Base-by-base conservation (phyloP, 37 sponge, comb jelly and placozoan genomes). In the Lycopodina hypogea region DNA sequence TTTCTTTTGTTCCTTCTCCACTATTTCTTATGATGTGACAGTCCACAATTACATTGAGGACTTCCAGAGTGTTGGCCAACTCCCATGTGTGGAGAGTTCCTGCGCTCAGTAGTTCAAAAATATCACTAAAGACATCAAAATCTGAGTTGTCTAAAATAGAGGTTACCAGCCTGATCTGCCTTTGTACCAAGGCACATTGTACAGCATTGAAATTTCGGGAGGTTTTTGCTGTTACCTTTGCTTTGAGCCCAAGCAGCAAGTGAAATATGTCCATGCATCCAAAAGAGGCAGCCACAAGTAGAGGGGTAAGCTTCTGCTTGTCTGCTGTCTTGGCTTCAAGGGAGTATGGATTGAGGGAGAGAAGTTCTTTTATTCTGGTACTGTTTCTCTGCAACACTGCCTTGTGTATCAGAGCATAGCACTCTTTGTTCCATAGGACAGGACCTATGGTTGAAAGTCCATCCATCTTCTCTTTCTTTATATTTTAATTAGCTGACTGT, bases 231-330 rank as follows among this genome's bases (percentile, higher is more conserved):
- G 24, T 1, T 7, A 21, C 23, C 24, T 73, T 63, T 51, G 82
- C 82, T 35, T 52, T 74, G 14, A 50, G n/a, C 26, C 48, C 57
- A 18, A 82, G 35, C 24, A 82, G 74, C 1, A 64, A 30, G 6
- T 74, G 82, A 67, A 82, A 82, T 14, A 51, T 52, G 3, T 62
- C 82, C 14, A 6, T 0, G 38, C 64, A 57, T 0, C 82, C 82
- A 28, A 28, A 65, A 17, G 51, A 29, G 36, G 82, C 82, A 38
- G 82, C 82, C 3, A 82, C 82, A 23, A 74, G 66, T 0, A 82
- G 38, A 24, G 82, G 82, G 0, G 82, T 82, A 39, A 80, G 45
- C 42, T 38, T 70, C 0, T 24, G 35, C 35, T 51, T 42, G 63
- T 72, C 40, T 21, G 32, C 21, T 17, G 73, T 73, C 11, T n/a